Percentiles rank a stretch among this genome's conserved stretches.
These are phyloP conservation scores for Platycheirus albimanus DNA, from an alignment of 2,888 invertebrate genomes.

Conservation along the genomic window DNA sequence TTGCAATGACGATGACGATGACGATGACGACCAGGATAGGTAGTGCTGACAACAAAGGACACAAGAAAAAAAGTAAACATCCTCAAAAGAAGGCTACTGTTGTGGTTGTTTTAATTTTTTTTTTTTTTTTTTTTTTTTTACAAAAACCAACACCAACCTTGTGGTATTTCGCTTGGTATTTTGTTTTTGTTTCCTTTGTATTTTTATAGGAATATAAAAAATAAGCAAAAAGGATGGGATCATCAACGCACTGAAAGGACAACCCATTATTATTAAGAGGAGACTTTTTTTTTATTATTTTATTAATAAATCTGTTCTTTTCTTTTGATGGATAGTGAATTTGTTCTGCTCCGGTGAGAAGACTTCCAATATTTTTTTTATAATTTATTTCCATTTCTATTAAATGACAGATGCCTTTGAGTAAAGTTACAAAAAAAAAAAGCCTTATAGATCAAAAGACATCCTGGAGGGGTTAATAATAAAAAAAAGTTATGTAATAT, in stretches of 20 bases:
- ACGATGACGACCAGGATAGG: constrained; percentile 8
- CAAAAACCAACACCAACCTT: neutral
- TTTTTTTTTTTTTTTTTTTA: too few species aligned
- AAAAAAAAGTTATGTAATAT: too few species aligned
- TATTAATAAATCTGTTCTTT: constrained; percentile 56
- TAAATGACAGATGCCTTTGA: neutral
- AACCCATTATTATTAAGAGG: constrained; percentile 33
- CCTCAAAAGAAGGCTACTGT: constrained; percentile 5
- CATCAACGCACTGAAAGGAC: constrained; percentile 13
- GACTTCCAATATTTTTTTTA: neutral
- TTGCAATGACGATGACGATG: constrained; percentile 5
- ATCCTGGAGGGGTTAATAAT: too few species aligned
- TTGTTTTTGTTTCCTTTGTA: neutral
- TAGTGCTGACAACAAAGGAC: constrained; percentile 22
- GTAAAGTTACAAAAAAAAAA: neutral
- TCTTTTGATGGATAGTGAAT: constrained; percentile 30
- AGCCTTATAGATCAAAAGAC: too few species aligned
- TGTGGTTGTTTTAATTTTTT: constrained; percentile 54
- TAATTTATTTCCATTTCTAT: neutral
- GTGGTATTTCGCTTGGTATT: constrained; percentile 26
- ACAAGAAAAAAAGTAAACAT: neutral
- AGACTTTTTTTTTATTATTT: constrained; percentile 41
- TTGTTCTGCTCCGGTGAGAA: neutral
- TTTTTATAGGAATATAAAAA: neutral
- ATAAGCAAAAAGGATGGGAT: neutral